Conservation (phyloP, 1,140 invertebrate genomes). For the Scylla paramamosain region DNA sequence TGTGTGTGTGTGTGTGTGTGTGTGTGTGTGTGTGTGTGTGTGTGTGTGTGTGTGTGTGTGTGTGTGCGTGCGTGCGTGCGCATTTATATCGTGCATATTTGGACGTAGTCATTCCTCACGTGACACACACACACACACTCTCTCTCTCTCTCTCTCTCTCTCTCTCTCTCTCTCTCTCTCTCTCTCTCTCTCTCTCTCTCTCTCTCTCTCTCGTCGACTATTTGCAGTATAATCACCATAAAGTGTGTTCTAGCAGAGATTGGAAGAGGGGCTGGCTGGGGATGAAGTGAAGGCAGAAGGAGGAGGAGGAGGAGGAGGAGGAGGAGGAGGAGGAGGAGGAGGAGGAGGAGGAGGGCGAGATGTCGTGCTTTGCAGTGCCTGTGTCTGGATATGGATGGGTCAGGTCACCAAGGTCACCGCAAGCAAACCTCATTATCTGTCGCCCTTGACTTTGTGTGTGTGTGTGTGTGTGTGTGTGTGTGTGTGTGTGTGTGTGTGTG, state of each 20-base stretch:
- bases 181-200: neutral
- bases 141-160: neutral
- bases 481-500: neutral
- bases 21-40: constrained; percentile 20
- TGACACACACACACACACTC: neutral
- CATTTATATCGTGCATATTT: neutral
- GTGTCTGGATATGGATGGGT: neutral
- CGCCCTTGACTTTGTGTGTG: neutral
- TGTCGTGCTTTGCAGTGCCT: neutral
- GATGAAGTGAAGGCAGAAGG: neutral
- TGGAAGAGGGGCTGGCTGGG: neutral
- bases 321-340: neutral
- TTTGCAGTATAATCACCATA: neutral
- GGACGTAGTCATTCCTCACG: neutral
- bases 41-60: neutral
- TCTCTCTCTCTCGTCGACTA: neutral
- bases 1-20: neutral
- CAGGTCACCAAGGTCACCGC: neutral
- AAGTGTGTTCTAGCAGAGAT: constrained; percentile 1
- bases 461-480: constrained; percentile 35
- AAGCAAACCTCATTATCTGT: constrained; percentile 1
- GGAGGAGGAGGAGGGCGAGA: neutral
- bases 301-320: neutral
- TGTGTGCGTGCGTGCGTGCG: neutral
- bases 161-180: neutral